A percentile compares a stretch with the other conserved stretches of the same genome.
Conservation (phyloP, 2,797 vertebrate genomes). For the Aphelocoma californica region DNA sequence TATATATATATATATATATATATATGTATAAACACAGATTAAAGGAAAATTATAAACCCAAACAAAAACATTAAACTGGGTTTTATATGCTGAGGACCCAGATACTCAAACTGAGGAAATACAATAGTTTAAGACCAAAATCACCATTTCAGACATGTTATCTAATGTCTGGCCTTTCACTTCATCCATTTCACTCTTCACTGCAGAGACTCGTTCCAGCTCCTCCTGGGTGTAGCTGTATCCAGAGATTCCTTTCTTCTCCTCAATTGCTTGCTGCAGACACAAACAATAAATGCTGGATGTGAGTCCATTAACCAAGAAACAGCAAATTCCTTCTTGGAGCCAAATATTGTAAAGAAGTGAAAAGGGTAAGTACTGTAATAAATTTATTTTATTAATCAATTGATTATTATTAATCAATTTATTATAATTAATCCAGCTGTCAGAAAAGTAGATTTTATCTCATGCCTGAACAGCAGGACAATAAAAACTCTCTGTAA, state of each 20-base stretch:
- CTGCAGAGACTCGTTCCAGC: conserved; percentile 90
- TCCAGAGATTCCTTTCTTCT: conserved; percentile 91
- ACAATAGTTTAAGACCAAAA: background rate
- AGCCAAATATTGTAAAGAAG: background rate
- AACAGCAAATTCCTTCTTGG: background rate
- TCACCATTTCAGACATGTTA: conserved; percentile 97
- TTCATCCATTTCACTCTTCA: conserved; percentile 94
- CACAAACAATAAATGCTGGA: conserved; percentile 18
- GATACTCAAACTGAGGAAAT: background rate
- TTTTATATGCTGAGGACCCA: background rate
- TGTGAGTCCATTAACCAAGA: background rate
- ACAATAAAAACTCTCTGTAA: background rate
- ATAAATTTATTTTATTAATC: background rate
- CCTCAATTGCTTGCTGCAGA: conserved; percentile 86
- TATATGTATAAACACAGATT: background rate
- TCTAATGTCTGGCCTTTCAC: conserved; percentile 91
- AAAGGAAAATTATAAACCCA: background rate
- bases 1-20: background rate
- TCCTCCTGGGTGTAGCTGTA: conserved; percentile 95
- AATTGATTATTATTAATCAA: background rate
- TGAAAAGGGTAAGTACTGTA: background rate
- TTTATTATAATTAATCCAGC: background rate
- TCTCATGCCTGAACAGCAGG: background rate
- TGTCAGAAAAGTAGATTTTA: background rate
- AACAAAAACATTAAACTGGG: background rate